Conservation (phyloP, 2,888 invertebrate genomes). For the Deilephila porcellus region DNA sequence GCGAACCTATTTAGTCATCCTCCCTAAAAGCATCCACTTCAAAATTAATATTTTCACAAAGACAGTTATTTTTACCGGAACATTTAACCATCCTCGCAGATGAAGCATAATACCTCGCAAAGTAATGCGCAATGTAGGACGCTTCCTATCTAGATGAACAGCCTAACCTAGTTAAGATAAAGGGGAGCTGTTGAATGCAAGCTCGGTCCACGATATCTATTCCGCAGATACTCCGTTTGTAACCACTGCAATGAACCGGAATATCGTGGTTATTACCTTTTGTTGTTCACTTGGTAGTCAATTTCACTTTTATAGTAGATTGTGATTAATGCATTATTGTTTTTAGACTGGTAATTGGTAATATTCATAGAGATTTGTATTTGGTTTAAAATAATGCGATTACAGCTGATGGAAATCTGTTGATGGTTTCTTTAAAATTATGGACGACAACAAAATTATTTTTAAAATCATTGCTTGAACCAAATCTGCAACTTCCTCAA, state of each 20-base stretch:
- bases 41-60: background rate
- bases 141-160: background rate
- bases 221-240: background rate
- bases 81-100: background rate
- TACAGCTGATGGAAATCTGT: no score
- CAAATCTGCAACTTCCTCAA: no score
- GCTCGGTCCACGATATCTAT: background rate
- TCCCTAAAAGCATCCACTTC: background rate
- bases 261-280: background rate
- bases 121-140: constrained; percentile 13
- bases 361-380: no score
- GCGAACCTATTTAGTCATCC: background rate
- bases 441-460: no score
- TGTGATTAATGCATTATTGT: no score
- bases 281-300: background rate
- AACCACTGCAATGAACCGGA: constrained; percentile 10
- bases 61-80: no score
- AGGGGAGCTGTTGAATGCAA: constrained; percentile 2
- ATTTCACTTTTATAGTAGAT: background rate
- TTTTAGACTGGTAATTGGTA: no score
- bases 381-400: no score
- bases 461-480: no score
- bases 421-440: no score
- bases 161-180: constrained; percentile 16
- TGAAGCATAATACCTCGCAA: background rate